Percentiles rank a stretch among this genome's conserved stretches.
Conservation (phyloP, 2,888 invertebrate species). For the Synergus laeviventris region DNA sequence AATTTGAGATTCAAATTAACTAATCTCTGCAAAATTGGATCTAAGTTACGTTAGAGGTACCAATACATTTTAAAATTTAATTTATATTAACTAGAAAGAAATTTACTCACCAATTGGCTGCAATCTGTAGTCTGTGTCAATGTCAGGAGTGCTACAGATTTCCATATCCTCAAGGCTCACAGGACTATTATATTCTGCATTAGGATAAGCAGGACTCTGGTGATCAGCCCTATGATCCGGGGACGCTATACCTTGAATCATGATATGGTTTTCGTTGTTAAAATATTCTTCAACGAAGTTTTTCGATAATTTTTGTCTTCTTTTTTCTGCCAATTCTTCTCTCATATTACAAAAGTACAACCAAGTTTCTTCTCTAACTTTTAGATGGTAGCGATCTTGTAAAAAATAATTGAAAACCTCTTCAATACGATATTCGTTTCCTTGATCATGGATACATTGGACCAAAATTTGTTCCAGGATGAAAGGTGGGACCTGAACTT, state of each 20-base stretch:
- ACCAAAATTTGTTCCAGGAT: conserved; percentile 5
- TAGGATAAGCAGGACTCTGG: neutral
- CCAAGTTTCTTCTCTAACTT: neutral
- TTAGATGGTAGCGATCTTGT: neutral
- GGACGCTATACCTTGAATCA: neutral
- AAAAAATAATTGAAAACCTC: neutral
- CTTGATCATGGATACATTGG: neutral
- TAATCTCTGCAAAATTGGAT: too few relatives aligned
- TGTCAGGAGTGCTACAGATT: neutral
- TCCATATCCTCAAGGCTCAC: neutral
- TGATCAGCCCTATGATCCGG: neutral
- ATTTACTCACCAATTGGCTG: neutral
- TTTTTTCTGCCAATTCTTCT: neutral
- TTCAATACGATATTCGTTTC: neutral
- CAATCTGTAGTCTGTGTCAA: neutral
- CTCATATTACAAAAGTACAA: neutral
- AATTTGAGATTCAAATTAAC: neutral
- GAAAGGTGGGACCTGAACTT: neutral
- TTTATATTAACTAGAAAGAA: neutral
- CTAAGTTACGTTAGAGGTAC: too few relatives aligned
- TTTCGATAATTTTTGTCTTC: neutral
- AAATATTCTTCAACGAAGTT: neutral
- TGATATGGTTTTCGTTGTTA: neutral
- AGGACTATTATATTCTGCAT: neutral
- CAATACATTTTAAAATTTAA: neutral